Evolutionary conservation across 2,888 invertebrate species (phyloP).

Genomic region (Chironomus riparius): DNA sequence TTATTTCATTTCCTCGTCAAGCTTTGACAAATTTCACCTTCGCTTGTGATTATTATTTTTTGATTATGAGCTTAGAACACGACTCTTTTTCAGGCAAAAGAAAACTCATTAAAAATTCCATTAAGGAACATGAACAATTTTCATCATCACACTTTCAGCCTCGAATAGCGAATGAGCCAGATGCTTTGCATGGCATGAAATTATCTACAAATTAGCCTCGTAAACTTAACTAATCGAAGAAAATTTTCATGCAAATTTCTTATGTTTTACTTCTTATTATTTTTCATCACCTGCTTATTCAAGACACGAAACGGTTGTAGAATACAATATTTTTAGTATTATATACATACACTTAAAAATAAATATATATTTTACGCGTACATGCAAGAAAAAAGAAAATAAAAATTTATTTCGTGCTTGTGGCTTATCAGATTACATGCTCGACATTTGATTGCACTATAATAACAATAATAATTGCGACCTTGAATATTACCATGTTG

Average conservation of each 20-base stretch:
- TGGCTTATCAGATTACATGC: slow-evolving; percentile 8
- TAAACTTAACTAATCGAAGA: background rate
- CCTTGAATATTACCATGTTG: background rate
- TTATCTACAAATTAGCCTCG: background rate
- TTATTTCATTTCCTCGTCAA: background rate
- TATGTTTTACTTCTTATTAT: background rate
- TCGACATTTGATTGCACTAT: slow-evolving; percentile 4
- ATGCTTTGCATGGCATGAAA: background rate
- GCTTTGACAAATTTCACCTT: background rate
- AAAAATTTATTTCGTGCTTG: slow-evolving; percentile 1
- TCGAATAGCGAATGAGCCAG: background rate
- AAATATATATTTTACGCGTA: no score
- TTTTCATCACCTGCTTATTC: slow-evolving; percentile 1
- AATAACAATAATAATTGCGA: slow-evolving; percentile 1
- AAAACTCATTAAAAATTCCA: background rate
- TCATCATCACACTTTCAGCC: background rate
- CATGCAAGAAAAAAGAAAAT: background rate
- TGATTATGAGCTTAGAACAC: no score
- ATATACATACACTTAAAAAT: no score
- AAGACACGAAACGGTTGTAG: background rate
- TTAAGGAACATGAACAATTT: background rate
- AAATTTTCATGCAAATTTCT: slow-evolving; percentile 3
- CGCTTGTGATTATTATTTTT: no score
- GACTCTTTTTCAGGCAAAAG: no score
- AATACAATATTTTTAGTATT: background rate